Conservation (phyloP, 30 jellyfish, hydroid and myxozoan genomes). For the Aurelia aurita region DNA sequence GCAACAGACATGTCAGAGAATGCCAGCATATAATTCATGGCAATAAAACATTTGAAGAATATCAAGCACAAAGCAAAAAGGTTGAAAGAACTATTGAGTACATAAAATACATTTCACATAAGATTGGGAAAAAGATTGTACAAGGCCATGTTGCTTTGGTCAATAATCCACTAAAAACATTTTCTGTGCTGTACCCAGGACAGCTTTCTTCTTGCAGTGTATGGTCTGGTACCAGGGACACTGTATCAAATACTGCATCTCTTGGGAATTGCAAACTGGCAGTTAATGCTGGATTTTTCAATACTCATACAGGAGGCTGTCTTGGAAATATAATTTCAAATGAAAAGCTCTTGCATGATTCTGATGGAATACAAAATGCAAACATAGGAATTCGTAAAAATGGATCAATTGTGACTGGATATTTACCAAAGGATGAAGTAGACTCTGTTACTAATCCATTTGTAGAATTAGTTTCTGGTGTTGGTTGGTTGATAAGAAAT, state of each 20-base stretch:
- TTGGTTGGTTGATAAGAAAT: conserved; percentile 92
- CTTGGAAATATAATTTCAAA: conserved; percentile 84
- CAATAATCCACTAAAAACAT: conserved; percentile 55
- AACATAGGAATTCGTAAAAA: conserved; percentile 82
- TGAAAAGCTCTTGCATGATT: conserved; percentile 68
- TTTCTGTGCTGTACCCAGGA: conserved; percentile 80
- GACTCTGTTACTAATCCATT: conserved; percentile 60
- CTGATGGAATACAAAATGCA: conserved; percentile 75
- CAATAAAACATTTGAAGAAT: conserved; percentile 58
- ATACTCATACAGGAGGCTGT: conserved; percentile 80
- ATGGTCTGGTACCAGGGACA: conserved; percentile 55
- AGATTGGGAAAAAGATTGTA: neutral
- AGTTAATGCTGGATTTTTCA: conserved; percentile 90
- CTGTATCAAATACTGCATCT: conserved; percentile 68
- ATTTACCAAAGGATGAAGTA: conserved; percentile 76
- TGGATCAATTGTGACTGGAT: conserved; percentile 86
- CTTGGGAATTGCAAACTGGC: conserved; percentile 74
- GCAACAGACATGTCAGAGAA: conserved; percentile 74
- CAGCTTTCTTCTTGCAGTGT: conserved; percentile 55
- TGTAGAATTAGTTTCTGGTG: conserved; percentile 85
- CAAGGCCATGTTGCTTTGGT: conserved; percentile 81
- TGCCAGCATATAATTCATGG: conserved; percentile 83
- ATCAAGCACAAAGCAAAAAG: neutral
- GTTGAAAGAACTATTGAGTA: neutral
- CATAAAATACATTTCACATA: neutral